Conservation (phyloP, 1,140 invertebrate species). For the Branchinecta lynchi region DNA sequence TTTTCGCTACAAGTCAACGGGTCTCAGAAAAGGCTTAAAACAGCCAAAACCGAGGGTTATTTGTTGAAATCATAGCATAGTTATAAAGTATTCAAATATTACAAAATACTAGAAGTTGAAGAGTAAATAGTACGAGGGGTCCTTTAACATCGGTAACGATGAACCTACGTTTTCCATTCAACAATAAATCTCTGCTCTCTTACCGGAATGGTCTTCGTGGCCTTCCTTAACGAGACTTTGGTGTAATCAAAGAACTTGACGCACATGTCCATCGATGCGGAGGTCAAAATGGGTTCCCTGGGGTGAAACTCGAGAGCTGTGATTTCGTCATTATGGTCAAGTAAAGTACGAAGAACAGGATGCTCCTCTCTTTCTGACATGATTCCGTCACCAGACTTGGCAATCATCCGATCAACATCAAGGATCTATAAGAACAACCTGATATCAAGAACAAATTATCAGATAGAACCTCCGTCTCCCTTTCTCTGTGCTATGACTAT, state of each 20-base stretch:
- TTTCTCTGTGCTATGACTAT: no score
- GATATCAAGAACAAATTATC: no score
- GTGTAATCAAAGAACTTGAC: constrained; percentile 95
- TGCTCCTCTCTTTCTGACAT: constrained; percentile 72
- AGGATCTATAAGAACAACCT: constrained; percentile 47
- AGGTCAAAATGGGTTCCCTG: constrained; percentile 70
- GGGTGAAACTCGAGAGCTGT: constrained; percentile 95
- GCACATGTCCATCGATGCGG: constrained; percentile 81
- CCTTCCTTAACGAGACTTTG: constrained; percentile 94
- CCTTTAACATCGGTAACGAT: no score
- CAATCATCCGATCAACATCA: constrained; percentile 94
- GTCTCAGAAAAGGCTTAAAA: no score
- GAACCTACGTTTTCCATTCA: no score
- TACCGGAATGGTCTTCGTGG: constrained; percentile 74
- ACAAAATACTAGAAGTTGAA: no score
- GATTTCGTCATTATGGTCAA: constrained; percentile 95
- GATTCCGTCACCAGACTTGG: constrained; percentile 69
- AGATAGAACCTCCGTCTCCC: no score
- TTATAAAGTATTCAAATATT: no score
- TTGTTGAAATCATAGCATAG: no score
- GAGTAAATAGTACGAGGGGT: no score
- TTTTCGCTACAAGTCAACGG: no score
- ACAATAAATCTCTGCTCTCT: constrained; percentile 1
- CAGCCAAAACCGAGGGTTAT: no score
- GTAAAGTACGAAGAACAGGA: constrained; percentile 95